phyloP scores from a whole-genome alignment of 2,797 vertebrate genomes.

The Semaprochilodus insignis region DNA sequence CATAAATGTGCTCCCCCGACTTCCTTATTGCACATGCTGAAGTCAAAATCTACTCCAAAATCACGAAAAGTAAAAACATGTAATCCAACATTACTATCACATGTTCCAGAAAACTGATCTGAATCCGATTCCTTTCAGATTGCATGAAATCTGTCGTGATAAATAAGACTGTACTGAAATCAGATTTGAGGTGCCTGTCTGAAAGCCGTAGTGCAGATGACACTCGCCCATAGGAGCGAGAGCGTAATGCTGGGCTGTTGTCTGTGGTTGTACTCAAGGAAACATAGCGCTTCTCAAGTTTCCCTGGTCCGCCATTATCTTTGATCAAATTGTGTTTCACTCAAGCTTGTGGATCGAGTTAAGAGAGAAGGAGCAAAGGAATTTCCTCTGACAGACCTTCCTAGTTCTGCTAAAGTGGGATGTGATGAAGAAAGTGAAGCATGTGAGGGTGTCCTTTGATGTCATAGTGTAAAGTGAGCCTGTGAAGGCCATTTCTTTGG shows the following conservation, averaged over 20 bases:
- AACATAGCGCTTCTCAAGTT: background rate
- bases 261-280: conserved; percentile 26
- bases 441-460: conserved; percentile 29
- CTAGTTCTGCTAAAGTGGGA: conserved; percentile 24
- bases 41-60: too few species aligned
- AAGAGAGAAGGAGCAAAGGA: background rate
- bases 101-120: too few species aligned
- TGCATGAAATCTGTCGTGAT: too few species aligned
- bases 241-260: conserved; percentile 17
- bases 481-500: conserved; percentile 3
- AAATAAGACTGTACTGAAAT: too few species aligned
- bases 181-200: too few species aligned
- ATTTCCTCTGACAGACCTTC: conserved; percentile 6
- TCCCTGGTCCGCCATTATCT: background rate
- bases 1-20: too few species aligned
- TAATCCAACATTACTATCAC: too few species aligned
- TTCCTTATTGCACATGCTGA: too few species aligned
- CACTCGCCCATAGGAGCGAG: background rate
- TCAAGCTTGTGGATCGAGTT: conserved; percentile 63
- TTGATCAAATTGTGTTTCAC: conserved; percentile 30
- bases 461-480: conserved; percentile 26
- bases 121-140: too few species aligned
- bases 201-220: too few species aligned
- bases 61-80: too few species aligned
- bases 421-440: conserved; percentile 9